Base-by-base conservation (phyloP, 2,113 vertebrate species). In the Nesospiza acunhae region DNA sequence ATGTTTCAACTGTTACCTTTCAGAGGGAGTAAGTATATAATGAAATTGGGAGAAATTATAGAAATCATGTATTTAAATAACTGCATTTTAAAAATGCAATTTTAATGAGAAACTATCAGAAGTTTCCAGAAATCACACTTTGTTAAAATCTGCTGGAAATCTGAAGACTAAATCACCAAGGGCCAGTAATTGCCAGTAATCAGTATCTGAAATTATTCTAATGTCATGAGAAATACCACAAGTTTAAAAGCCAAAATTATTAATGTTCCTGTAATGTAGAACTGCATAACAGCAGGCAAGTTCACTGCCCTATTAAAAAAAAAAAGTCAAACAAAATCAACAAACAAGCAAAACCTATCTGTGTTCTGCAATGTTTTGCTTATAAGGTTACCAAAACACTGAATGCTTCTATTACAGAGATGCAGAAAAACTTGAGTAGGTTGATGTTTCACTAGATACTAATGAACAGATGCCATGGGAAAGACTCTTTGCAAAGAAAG, bases 161-260 rank as follows among this genome's bases (percentile, higher is more conserved):
- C 90, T 93, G 90, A 97, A 97, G 74, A 97, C 73, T 70, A 97
- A 97, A 97, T 96, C 91, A 95, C 74, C 75, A 98, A 96, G 87
- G 96, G 72, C 77, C 83, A 96, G 24, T 50, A 50, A 95, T 87
- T 91, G 53, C 20, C 95, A 96, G 69, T 86, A 96, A 97, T 96
- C 93, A 96, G 79, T 90, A 96, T 88, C 91, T 97, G 96, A 87
- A 97, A 94, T 95, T 96, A 87, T 96, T 96, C 64, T 68, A 77
- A 52, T 86, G 50, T 64, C 84, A 84, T 89, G 68, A 93, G 91
- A 97, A 95, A 97, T 93, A 97, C 53, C 89, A 90, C 49, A 85
- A 95, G 72, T 27, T 95, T 66, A 64, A 94, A 96, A 90, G 16
- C 42, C 76, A 84, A 94, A 58, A 90, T 87, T 93, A 96, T 92